Evolutionary conservation across 2,113 vertebrate species (phyloP), one percentile per base, ranked within the genome.

Genomic region (Lepus europaeus): DNA sequence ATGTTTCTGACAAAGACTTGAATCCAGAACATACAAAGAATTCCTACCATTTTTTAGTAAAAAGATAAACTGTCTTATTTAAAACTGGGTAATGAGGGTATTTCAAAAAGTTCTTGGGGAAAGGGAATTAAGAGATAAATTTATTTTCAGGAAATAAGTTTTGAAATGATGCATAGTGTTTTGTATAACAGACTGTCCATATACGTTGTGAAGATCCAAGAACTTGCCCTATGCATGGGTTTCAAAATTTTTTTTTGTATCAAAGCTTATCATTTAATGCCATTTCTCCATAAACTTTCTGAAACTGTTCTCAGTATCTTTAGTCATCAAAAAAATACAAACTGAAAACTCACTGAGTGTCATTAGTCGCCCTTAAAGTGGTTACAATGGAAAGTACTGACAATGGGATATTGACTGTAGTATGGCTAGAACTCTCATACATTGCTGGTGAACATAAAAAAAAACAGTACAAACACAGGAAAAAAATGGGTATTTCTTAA

Each of bases 341-440:
- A 80, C 51, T 66, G 56, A 39, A 82, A 83, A 45, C 12, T 89
- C 39, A 73, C 0, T 39, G 12, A 66, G n/a, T n/a, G 36, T 1
- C 59, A 49, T 9, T 59, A 6, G 51, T 69, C 1, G 16, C 14
- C 1, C 3, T 4, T 51, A 66, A 7, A 87, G 64, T 63, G 33
- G 23, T 56, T 89, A 95, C 83, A 81, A 45, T 76, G 12, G 17
- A 85, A 92, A 93, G 70, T 20, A 86, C 3, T 49, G 14, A 70
- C 39, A 64, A 22, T 17, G 72, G 90, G 81, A 64, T 77, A 9
- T 69, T 85, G 63, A 1, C 66, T 69, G 70, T 36, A 81, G 53
- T 87, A 53, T 89, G 22, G 59, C 3, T 68, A 66, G 20, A 89
- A 84, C 87, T 68, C 56, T 83, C 39, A 56, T 51, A 69, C 6